Base-by-base conservation (phyloP, 2,797 vertebrate genomes). In the Schizothorax lantsangensis region DNA sequence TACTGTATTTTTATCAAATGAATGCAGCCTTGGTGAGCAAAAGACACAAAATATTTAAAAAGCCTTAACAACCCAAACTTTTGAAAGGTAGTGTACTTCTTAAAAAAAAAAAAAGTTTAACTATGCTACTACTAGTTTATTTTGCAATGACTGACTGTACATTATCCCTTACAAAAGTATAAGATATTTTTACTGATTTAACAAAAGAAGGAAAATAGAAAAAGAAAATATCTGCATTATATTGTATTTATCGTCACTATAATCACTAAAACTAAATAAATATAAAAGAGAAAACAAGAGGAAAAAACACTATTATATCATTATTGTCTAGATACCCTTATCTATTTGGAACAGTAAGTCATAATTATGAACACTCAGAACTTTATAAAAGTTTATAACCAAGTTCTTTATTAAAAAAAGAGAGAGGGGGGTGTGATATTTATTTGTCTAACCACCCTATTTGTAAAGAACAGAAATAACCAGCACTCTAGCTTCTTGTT, bases 311-410 rank as follows among this genome's bases (percentile, higher is more conserved):
- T 10, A 54, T 26, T 33, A 64, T 38, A 75, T 75, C 62, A 59
- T 83, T 66, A 68, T 85, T 87, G 83, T 45, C 83, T 81, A 64
- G 12, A 78, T 54, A 33, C 77, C 49, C 82, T 79, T 87, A 83
- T 79, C 79, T 66, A 79, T 79, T 40, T 40, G 38, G 38, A 88
- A 73, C 84, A 82, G 54, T 54, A 84, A 72, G 62, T 77, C 6
- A 57, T 82, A 84, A 77, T 83, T 80, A 87, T 59, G 68, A 64
- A 62, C 40, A 62, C 30, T 47, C 73, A 69, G 47, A 80, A 87
- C 66, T 74, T 81, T 45, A 81, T 12, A 52, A 49, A 87, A 89
- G 9, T 59, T 11, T 59, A 59, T 23, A 59, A n/a, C 57, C 57
- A 59, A n/a, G 57, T 59, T 17, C 15, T 59, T 59, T 4, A 19